A percentile compares a stretch with the other conserved stretches of the same genome.
phyloP scores from a whole-genome alignment of 2,113 vertebrate species.

The Himantopus leucocephalus region DNA sequence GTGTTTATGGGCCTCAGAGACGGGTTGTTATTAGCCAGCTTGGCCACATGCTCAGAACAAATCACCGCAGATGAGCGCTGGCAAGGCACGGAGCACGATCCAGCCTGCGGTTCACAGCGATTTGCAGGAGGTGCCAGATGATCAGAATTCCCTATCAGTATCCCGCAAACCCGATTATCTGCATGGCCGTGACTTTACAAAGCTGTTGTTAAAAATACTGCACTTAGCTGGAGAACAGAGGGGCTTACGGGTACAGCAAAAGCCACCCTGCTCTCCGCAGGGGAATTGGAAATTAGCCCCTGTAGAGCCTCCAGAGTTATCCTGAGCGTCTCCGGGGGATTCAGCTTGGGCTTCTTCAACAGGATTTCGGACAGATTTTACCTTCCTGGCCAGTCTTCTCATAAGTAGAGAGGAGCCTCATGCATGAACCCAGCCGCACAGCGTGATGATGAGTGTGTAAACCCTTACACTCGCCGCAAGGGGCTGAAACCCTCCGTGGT shows the following conservation, averaged over 20 bases:
- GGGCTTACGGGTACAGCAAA: accelerated
- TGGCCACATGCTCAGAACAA: neutral
- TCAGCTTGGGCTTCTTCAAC: neutral
- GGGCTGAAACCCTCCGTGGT: neutral
- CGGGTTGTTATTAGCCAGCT: neutral
- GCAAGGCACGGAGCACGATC: neutral
- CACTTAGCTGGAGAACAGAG: neutral
- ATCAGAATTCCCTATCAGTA: neutral
- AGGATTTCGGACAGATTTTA: neutral
- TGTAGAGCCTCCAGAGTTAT: neutral
- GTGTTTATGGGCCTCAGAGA: neutral
- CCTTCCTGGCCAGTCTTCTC: neutral
- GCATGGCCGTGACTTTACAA: neutral
- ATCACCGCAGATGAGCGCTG: neutral
- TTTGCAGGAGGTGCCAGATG: neutral
- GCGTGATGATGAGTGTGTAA: neutral
- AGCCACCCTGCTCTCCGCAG: neutral
- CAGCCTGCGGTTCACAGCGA: neutral
- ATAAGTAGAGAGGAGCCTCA: neutral
- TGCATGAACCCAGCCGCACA: accelerated
- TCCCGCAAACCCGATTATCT: neutral
- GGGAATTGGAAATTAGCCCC: neutral
- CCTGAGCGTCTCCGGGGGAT: accelerated
- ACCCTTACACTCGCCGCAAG: neutral
- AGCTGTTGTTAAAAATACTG: neutral